These are phyloP conservation scores for Periparus ater DNA, from an alignment of 2,797 vertebrate genomes.

Conservation along the genomic window DNA sequence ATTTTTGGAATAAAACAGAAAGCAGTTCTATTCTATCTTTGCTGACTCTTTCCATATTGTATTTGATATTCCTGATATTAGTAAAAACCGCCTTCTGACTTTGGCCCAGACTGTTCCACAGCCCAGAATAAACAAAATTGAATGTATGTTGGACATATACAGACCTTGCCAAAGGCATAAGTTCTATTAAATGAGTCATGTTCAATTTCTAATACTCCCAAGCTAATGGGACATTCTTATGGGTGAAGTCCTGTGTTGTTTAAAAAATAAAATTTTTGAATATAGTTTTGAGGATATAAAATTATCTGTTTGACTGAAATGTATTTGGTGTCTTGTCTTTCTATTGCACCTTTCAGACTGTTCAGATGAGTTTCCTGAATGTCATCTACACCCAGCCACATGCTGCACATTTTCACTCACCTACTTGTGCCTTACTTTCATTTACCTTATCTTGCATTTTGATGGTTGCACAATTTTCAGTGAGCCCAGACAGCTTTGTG, in stretches of 20 bases:
- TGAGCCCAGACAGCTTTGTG: neutral
- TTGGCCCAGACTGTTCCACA: neutral
- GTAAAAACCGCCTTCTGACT: neutral
- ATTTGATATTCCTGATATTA: neutral
- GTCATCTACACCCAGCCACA: neutral
- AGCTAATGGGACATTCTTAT: neutral
- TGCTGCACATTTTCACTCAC: neutral
- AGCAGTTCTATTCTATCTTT: neutral
- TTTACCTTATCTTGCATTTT: neutral
- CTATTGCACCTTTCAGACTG: neutral
- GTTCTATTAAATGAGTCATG: neutral
- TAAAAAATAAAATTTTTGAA: neutral
- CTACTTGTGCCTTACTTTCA: neutral
- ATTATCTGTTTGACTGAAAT: neutral
- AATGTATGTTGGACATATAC: fast-evolving
- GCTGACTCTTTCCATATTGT: neutral
- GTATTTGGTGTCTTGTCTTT: neutral
- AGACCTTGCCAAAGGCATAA: neutral
- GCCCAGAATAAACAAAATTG: neutral
- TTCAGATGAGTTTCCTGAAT: neutral
- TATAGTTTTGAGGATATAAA: neutral
- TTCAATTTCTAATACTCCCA: neutral
- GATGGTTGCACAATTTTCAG: neutral
- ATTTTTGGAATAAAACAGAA: neutral
- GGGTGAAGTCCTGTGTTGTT: neutral